Evolutionary conservation across 2,113 vertebrate genomes (phyloP), one percentile per base, ranked within the genome.

Genomic region (Takifugu bimaculatus): DNA sequence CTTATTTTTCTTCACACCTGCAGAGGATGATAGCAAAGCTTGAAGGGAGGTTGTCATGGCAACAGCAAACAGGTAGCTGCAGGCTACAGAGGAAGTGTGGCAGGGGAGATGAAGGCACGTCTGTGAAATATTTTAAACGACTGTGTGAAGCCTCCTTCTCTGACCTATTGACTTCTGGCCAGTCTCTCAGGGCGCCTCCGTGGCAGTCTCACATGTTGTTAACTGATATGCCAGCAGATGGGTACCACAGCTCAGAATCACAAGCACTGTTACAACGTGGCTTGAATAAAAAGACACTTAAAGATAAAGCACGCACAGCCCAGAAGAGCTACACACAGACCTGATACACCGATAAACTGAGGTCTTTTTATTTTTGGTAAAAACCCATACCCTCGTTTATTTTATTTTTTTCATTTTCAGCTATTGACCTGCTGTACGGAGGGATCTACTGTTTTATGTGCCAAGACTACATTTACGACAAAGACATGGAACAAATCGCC

Each of bases 381-480:
- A 20, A 71, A 71, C 60, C 45, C 11, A 11, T n/a, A 2, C 26
- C 14, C 25, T 4, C 28, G 10, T 53, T 2, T 49, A 20, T 54
- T 4, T 20, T n/a, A 45, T 50, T 29, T 6, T 49, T 54, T 4
- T 20, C n/a, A 45, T 50, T 29, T 6, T 39, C 87, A 97, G 95
- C 95, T 75, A 94, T 97, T 74, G 96, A 99, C 88, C 92, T 99
- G 85, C 92, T 96, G 88, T 96, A 99, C 25, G 96, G 96, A 65
- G 96, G 95, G 63, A 94, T 99, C 85, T 99, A 98, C 88, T 99
- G 96, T 92, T 98, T 99, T 85, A 90, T 97, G 92, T 99, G 96
- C 92, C 96, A 99, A 92, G 96, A 99, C 93, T 99, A 99, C 90
- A 94, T 99, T 81, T 99, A 99, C 56, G 96, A 99, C 91, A 98